Evolutionary conservation across 92 coral and sea anemone species (phyloP).

Genomic region (Zoanthus sansibaricus): DNA sequence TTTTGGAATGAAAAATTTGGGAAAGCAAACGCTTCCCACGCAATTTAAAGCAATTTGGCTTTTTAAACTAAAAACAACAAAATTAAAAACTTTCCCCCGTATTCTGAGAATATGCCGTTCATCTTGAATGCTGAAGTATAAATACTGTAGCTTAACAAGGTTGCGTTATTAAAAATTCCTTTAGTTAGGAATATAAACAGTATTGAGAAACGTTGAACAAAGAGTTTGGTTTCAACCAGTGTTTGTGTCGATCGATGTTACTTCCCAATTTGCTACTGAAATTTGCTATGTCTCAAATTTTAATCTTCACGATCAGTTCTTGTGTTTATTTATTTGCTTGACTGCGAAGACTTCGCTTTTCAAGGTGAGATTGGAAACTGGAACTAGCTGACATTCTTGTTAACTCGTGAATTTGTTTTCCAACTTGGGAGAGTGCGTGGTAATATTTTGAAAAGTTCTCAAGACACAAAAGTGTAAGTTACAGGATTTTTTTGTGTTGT

Average conservation of each 20-base stretch:
- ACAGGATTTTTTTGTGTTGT: not conserved
- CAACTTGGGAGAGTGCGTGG: not conserved
- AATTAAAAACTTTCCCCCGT: not conserved
- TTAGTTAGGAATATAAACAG: not conserved
- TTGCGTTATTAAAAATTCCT: not conserved
- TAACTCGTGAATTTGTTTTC: no score
- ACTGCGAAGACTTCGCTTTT: not conserved
- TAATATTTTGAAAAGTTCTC: not conserved
- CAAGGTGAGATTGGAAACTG: not conserved
- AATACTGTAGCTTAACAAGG: not conserved
- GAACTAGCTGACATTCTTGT: not conserved
- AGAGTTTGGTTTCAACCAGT: not conserved
- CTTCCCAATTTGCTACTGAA: not conserved
- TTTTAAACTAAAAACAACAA: not conserved
- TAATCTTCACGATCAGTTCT: not conserved
- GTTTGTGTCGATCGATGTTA: conserved; percentile 8
- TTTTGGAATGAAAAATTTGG: not conserved
- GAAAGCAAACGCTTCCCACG: conserved; percentile 5
- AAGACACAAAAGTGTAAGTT: not conserved
- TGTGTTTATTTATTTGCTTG: not conserved
- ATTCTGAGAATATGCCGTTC: not conserved
- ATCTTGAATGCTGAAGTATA: not conserved
- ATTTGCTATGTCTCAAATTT: not conserved
- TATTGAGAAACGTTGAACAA: not conserved
- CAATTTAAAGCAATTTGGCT: not conserved